Percentiles rank a stretch among this genome's conserved stretches.
phyloP scores from a whole-genome alignment of 2,888 invertebrate genomes.

The Leptothorax acervorum region DNA sequence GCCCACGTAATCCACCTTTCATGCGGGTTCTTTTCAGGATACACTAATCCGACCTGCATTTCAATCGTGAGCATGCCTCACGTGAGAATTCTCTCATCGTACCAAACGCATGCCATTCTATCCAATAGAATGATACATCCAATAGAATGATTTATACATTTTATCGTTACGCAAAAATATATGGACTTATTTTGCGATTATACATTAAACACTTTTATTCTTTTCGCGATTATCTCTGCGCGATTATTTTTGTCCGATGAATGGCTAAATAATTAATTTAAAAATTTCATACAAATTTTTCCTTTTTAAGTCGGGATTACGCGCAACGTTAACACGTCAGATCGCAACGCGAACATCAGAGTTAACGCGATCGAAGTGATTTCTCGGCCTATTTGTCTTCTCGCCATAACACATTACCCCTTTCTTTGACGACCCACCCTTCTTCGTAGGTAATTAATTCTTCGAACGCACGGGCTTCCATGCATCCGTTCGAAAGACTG shows the following conservation, averaged over 20 bases:
- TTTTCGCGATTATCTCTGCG: neutral
- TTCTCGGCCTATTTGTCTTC: slow-evolving; percentile 42
- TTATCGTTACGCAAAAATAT: neutral
- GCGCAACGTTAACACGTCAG: slow-evolving; percentile 1
- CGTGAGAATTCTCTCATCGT: slow-evolving; percentile 29
- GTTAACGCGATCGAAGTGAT: slow-evolving; percentile 49
- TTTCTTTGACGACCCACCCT: slow-evolving; percentile 57
- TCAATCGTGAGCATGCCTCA: slow-evolving; percentile 24
- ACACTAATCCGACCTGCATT: slow-evolving; percentile 43
- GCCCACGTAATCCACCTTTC: slow-evolving; percentile 41
- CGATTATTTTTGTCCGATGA: neutral
- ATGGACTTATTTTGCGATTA: neutral
- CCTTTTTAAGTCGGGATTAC: neutral
- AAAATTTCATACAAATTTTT: neutral
- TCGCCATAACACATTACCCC: slow-evolving; percentile 27
- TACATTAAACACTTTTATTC: neutral
- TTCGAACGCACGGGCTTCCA: slow-evolving; percentile 57
- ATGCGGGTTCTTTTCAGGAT: slow-evolving; percentile 36
- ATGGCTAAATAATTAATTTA: neutral
- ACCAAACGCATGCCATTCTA: neutral
- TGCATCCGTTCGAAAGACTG: slow-evolving; percentile 60
- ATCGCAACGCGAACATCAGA: slow-evolving; percentile 31
- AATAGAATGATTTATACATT: neutral
- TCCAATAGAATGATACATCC: neutral
- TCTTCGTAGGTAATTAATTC: slow-evolving; percentile 68